Evolutionary conservation across 2,888 invertebrate species (phyloP), one percentile per base, ranked within the genome.

Genomic region (Stictocephala bisonia): DNA sequence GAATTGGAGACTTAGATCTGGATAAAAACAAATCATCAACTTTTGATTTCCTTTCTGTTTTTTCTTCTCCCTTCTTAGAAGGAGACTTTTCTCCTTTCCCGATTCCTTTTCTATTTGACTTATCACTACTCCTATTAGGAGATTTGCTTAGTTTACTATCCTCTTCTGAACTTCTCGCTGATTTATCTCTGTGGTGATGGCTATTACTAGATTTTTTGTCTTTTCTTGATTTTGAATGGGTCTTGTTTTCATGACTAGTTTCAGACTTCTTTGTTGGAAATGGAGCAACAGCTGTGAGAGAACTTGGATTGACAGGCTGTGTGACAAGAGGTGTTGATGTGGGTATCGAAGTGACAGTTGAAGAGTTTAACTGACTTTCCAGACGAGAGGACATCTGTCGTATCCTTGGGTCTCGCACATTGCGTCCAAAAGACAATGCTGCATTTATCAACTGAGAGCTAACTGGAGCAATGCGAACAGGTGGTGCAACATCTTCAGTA

Each of bases 371-470:
- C 27, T 44, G 64, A 3, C 44, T 44, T 44, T 64, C 64, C 27
- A 64, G 26, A 3, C 64, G 41, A n/a, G 64, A 64, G 41, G 64
- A 64, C 60, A 71, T 71, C 22, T 64, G 50, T 13, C 71, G n/a
- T 50, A 72, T 51, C 13, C 72, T 31, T 20, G 72, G 72, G 50
- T 72, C 72, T 27, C 72, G 64, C 15, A 64, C 31, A 20, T 64
- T 48, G 11, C 50, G 58, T 4, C 64, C 64, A 26, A 64, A 64
- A 6, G 44, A 44, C 44, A 64, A 64, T 18, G 70, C 70, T 0
- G 73, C 73, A 44, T 24, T 70, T 11, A 73, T 58, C n/a, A 73
- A 41, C 41, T 73, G 73, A 7, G 51, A 50, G 64, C 73, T 73
- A 13, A 70, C 73, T 18, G 73, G 73, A 4, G 73, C 73, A 27